These are phyloP conservation scores for Ceyx melanurus DNA, from an alignment of 2,113 vertebrate species.

Conservation along the genomic window DNA sequence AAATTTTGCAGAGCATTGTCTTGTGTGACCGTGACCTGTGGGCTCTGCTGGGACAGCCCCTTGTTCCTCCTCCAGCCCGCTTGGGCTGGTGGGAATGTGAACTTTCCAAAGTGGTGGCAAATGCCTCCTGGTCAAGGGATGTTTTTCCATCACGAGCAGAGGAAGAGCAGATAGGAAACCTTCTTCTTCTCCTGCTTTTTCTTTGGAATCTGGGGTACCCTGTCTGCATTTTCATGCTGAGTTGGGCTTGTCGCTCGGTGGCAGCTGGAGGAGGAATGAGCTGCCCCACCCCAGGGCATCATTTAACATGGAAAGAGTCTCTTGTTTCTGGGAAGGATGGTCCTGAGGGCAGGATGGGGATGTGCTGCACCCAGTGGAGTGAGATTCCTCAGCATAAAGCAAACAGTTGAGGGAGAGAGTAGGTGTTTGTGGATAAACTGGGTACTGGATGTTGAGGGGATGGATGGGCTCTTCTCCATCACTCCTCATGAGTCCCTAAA, in stretches of 20 bases:
- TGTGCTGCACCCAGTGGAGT: accelerated
- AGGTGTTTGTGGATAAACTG: neutral
- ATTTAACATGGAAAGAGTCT: accelerated
- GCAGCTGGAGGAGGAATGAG: neutral
- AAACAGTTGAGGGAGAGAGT: neutral
- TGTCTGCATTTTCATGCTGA: neutral
- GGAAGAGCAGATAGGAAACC: conserved; percentile 1
- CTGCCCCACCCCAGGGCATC: neutral
- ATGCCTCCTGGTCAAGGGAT: neutral
- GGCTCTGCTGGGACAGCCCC: neutral
- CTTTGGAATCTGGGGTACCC: neutral
- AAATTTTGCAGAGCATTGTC: conserved; percentile 43
- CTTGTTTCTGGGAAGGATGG: neutral
- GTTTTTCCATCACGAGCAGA: neutral
- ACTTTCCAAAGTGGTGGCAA: conserved; percentile 38
- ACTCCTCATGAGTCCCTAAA: neutral
- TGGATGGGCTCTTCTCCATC: neutral
- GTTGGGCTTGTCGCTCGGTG: accelerated
- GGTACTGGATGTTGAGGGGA: neutral
- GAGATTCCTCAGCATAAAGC: neutral
- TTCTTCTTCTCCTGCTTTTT: neutral
- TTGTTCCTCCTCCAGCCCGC: neutral
- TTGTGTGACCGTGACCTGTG: neutral
- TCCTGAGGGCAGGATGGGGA: neutral
- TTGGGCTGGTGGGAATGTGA: conserved; percentile 43